These are phyloP conservation scores for Coelopa frigida DNA, from an alignment of 1,140 invertebrate genomes.

Conservation along the genomic window DNA sequence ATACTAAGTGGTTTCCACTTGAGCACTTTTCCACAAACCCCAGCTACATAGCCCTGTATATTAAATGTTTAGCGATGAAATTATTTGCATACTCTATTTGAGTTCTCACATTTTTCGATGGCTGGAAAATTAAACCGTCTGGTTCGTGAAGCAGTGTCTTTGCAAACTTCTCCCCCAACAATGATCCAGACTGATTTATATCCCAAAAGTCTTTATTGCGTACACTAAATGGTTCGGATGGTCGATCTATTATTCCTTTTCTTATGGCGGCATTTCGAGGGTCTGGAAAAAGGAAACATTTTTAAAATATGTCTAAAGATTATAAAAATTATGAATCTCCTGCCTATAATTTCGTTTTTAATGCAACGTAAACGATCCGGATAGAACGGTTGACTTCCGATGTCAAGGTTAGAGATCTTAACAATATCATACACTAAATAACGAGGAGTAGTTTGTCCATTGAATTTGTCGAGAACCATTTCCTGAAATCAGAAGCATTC, in stretches of 20 bases:
- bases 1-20: constrained; percentile 96
- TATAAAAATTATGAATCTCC: constrained; percentile 13
- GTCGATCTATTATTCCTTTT: constrained; percentile 64
- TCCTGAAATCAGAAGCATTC: constrained; percentile 51
- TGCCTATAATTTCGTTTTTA: constrained; percentile 56
- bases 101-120: constrained; percentile 60
- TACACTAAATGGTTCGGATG: constrained; percentile 79
- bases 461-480: constrained; percentile 88
- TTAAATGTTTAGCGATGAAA: constrained; percentile 17
- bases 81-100: neutral
- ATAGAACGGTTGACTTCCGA: constrained; percentile 70
- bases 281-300: constrained; percentile 22
- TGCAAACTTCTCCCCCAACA: constrained; percentile 82
- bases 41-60: constrained; percentile 73
- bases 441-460: constrained; percentile 67
- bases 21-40: constrained; percentile 73
- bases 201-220: constrained; percentile 86
- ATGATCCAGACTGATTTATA: constrained; percentile 56
- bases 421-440: constrained; percentile 96
- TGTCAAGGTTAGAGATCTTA: constrained; percentile 69
- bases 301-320: neutral
- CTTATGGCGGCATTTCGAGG: constrained; percentile 68
- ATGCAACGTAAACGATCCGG: constrained; percentile 72
- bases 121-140: constrained; percentile 97
- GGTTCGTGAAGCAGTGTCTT: constrained; percentile 85